Evolutionary conservation across 2,113 vertebrate species (phyloP).

Genomic region (Pavo muticus): DNA sequence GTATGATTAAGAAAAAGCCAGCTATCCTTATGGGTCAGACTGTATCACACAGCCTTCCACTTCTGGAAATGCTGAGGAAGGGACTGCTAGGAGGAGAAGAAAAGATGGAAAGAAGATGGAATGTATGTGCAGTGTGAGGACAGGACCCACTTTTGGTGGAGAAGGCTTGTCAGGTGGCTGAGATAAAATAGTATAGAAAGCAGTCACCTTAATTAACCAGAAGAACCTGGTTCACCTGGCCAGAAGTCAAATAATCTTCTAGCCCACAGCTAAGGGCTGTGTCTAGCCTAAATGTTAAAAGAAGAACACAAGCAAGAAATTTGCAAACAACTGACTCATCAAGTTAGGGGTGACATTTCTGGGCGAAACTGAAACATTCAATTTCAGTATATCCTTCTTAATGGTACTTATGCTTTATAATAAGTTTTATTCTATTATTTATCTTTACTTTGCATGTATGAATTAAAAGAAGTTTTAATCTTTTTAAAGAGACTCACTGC

Average conservation of each 20-base stretch:
- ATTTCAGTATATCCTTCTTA: background rate
- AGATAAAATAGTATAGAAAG: background rate
- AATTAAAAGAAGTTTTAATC: background rate
- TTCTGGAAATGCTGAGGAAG: background rate
- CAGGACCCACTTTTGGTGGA: background rate
- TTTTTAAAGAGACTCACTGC: background rate
- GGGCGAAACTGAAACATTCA: background rate
- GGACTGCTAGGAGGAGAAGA: background rate
- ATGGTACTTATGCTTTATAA: background rate
- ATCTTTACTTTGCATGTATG: background rate
- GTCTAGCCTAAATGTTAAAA: background rate
- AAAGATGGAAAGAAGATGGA: background rate
- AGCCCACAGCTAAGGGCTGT: background rate
- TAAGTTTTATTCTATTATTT: background rate
- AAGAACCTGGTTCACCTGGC: background rate
- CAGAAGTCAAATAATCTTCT: conserved; percentile 12
- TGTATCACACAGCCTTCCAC: background rate
- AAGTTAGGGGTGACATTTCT: background rate
- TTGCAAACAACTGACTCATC: background rate
- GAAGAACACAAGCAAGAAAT: background rate
- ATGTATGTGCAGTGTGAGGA: background rate
- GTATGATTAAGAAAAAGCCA: background rate
- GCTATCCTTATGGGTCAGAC: background rate
- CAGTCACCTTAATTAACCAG: background rate
- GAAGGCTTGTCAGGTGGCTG: background rate